These are phyloP conservation scores for Gandaritis pyraliata DNA, from an alignment of 2,888 invertebrate species.

Conservation along the genomic window DNA sequence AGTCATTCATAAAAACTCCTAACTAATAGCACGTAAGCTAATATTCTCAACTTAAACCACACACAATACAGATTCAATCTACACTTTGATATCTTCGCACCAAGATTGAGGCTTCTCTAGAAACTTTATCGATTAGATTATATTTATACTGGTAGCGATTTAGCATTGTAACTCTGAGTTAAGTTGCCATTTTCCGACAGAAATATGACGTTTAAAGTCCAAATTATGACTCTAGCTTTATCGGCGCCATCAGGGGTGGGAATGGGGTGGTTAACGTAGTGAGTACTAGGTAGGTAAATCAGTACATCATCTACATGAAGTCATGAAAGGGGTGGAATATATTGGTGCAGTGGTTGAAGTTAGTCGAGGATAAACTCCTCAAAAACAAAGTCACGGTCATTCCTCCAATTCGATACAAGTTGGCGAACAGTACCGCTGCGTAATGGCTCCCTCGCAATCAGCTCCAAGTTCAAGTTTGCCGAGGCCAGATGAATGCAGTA, in stretches of 20 bases:
- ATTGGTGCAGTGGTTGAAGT: too few relatives aligned
- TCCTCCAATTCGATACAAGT: conserved; percentile 4
- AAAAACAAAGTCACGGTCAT: not conserved
- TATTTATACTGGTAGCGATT: not conserved
- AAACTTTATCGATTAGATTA: conserved; percentile 13
- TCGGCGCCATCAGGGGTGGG: too few relatives aligned
- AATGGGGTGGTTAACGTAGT: too few relatives aligned
- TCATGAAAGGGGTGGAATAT: too few relatives aligned
- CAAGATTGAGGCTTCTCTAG: not conserved
- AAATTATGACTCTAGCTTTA: too few relatives aligned
- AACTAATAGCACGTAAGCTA: not conserved
- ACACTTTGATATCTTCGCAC: not conserved
- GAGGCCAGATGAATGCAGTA: conserved; percentile 10
- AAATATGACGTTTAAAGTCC: too few relatives aligned
- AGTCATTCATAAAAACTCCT: too few relatives aligned
- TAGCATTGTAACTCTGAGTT: too few relatives aligned
- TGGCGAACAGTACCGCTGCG: conserved; percentile 7
- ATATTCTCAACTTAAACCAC: not conserved
- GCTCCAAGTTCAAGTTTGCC: conserved; percentile 14
- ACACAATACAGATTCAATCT: not conserved
- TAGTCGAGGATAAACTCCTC: not conserved
- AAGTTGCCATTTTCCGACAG: too few relatives aligned
- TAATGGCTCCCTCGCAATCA: conserved; percentile 10
- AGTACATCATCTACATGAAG: too few relatives aligned
- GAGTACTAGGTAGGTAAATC: too few relatives aligned